phyloP scores from a whole-genome alignment of 2,797 vertebrate genomes.

The Lerista edwardsae region DNA sequence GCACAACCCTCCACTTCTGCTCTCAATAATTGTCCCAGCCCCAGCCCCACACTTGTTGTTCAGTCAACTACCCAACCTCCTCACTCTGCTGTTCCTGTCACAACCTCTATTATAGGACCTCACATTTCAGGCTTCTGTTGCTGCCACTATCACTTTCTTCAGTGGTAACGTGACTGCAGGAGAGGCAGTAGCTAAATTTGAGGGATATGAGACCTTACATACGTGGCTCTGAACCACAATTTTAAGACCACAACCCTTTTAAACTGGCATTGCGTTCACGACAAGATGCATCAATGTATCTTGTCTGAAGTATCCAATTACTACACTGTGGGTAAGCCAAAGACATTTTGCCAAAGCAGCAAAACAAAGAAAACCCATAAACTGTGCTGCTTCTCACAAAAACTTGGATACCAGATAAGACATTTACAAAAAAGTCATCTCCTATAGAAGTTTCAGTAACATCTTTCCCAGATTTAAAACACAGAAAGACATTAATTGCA shows the following conservation, averaged over 20 bases:
- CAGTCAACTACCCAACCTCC: neutral
- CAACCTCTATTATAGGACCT: neutral
- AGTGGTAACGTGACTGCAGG: neutral
- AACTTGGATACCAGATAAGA: neutral
- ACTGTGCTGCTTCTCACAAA: neutral
- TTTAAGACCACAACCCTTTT: neutral
- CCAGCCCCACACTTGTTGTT: neutral
- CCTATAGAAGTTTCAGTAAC: neutral
- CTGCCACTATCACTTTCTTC: neutral
- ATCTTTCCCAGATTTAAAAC: neutral
- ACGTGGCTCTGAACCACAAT: neutral
- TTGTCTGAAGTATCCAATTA: neutral
- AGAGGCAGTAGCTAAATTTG: neutral
- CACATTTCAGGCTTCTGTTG: neutral
- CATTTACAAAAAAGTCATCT: neutral
- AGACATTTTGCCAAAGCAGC: neutral
- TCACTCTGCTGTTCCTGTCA: neutral
- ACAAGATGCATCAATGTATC: neutral
- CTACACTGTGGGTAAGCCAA: neutral
- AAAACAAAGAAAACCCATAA: neutral
- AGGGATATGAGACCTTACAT: no score
- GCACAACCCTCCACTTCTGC: neutral
- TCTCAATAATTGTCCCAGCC: neutral
- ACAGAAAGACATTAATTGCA: neutral
- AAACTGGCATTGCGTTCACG: neutral